phyloP scores from a whole-genome alignment of 2,888 invertebrate species.

The Apoderus coryli region DNA sequence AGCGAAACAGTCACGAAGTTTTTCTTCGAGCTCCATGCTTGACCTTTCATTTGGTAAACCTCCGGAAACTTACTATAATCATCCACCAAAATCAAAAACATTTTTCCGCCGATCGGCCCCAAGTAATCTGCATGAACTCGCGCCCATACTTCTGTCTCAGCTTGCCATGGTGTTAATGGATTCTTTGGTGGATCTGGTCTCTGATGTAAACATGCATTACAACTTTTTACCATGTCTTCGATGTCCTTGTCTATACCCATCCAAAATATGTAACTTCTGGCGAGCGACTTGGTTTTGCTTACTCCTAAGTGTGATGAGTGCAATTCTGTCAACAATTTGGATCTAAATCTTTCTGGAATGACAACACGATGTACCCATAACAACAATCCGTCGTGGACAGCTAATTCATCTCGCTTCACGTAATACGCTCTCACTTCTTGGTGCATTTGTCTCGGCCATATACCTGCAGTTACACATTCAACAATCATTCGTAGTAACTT shows the following conservation, averaged over 20 bases:
- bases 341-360: slow-evolving; percentile 10
- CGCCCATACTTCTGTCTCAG: background rate
- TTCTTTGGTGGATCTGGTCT: slow-evolving; percentile 1
- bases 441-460: slow-evolving; percentile 3
- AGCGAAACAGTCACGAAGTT: background rate
- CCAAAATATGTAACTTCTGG: slow-evolving; percentile 6
- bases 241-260: too few species aligned
- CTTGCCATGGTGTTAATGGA: background rate
- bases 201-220: background rate
- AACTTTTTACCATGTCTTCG: background rate
- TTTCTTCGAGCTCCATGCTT: background rate
- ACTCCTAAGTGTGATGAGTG: slow-evolving; percentile 20
- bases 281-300: slow-evolving; percentile 20
- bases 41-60: background rate
- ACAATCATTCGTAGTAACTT: background rate
- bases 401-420: background rate
- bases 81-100: background rate
- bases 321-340: slow-evolving; percentile 15
- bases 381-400: background rate
- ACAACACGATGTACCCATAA: slow-evolving; percentile 5
- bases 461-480: background rate
- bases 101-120: background rate
- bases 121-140: background rate
- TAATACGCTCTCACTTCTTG: background rate
- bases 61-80: background rate